These are phyloP conservation scores for Lates calcarifer DNA, from an alignment of 2,113 vertebrate genomes.

Conservation along the genomic window DNA sequence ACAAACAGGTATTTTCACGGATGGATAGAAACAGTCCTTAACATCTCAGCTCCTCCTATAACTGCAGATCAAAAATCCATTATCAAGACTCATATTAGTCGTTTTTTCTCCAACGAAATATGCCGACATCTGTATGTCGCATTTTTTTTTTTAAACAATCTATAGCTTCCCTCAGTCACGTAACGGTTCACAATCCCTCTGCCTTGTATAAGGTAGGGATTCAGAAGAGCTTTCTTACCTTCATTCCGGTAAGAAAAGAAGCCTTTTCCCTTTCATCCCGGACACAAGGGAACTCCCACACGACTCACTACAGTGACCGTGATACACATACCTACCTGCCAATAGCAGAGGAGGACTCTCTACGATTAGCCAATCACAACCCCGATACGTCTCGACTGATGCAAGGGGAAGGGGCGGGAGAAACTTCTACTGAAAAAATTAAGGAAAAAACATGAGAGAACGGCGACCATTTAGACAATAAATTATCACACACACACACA, in stretches of 20 bases:
- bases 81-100: conserved; percentile 19
- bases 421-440: too few species aligned
- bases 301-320: conserved; percentile 48
- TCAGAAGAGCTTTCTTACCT: conserved; percentile 59
- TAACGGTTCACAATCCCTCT: too few species aligned
- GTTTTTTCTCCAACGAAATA: conserved; percentile 11
- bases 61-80: conserved; percentile 57
- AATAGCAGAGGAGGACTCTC: conserved; percentile 62
- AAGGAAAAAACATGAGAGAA: too few species aligned
- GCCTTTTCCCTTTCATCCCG: conserved; percentile 51
- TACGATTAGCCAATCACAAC: conserved; percentile 58
- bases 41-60: too few species aligned
- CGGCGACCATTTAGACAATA: too few species aligned
- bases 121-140: background rate
- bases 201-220: too few species aligned
- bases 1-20: too few species aligned
- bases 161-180: too few species aligned
- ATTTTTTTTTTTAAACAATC: too few species aligned
- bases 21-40: too few species aligned
- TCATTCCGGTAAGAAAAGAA: conserved; percentile 18
- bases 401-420: background rate
- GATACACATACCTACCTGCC: conserved; percentile 44
- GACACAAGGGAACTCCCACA: conserved; percentile 68
- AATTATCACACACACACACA: too few species aligned
- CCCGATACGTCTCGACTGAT: background rate